Percentiles rank a stretch among this genome's conserved stretches.
phyloP scores from a whole-genome alignment of 1,140 invertebrate species.

The Bombus polaris region DNA sequence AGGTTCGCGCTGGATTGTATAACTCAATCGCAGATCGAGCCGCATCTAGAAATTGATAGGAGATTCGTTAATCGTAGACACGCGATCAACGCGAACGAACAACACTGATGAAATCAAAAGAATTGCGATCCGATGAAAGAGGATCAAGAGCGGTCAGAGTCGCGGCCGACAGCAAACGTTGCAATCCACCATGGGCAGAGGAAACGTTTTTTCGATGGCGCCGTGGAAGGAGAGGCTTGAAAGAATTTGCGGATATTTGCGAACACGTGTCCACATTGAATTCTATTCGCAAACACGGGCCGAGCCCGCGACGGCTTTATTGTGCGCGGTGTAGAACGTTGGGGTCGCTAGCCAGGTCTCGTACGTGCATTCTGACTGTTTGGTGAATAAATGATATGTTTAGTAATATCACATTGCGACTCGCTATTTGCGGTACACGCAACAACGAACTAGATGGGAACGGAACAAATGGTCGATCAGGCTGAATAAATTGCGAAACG shows the following conservation, averaged over 20 bases:
- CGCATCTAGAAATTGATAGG: not conserved
- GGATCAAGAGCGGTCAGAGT: not conserved
- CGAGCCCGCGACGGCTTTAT: conserved; percentile 30
- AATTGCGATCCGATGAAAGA: not conserved
- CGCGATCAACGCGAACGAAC: not conserved
- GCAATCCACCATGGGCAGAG: too few species aligned
- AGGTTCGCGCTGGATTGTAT: not conserved
- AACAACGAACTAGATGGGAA: too few species aligned
- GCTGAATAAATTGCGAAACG: conserved; percentile 9
- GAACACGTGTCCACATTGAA: conserved; percentile 41
- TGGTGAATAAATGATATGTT: conserved; percentile 66
- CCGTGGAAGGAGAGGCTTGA: conserved; percentile 4
- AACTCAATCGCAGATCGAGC: not conserved
- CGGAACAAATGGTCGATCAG: not conserved
- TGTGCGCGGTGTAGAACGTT: conserved; percentile 29
- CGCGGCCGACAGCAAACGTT: not conserved
- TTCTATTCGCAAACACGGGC: conserved; percentile 46
- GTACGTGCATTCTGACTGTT: conserved; percentile 47
- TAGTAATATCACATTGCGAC: conserved; percentile 54
- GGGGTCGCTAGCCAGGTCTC: conserved; percentile 2
- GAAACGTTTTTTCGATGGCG: conserved; percentile 13
- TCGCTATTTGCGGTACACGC: conserved; percentile 35
- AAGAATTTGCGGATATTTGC: conserved; percentile 51
- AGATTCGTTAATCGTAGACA: not conserved
- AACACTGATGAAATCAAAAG: not conserved